Base-by-base conservation (phyloP, 2,888 invertebrate genomes). In the Agonum fuliginosum region DNA sequence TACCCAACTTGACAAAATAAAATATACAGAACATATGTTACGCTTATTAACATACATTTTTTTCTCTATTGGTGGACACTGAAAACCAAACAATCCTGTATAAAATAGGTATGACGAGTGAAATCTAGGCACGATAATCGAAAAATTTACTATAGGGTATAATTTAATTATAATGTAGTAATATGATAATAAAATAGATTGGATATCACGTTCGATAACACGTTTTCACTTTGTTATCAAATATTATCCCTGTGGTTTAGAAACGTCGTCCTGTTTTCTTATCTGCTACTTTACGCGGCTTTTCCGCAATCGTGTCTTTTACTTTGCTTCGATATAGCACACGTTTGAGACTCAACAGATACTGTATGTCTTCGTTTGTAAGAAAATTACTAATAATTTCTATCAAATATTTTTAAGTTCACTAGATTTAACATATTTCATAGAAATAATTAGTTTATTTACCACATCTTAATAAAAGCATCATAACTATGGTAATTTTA, bases 161-260 rank as follows among this genome's bases (percentile, higher is more conserved):
- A 30, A 30, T 30, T 3, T 30, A n/a, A n/a, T n/a, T n/a, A n/a
- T n/a, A n/a, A 30, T 30, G 8, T 30, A 30, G 8, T 5, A 5
- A 30, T 30, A 30, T 30, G 8, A 30, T 30, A 30, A 30, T n/a
- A 30, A 30, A 30, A 30, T 30, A 8, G 8, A 30, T 6, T 46
- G 12, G 6, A 46, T 12, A 17, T 10, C 17, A 46, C 10, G 46
- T 46, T 46, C 5, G 22, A 27, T 54, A 27, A 54, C 22, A 24
- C 22, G 24, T 24, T 54, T 27, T 46, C 6, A 46, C 17, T 54
- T 54, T 54, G 24, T 54, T 54, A 54, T 54, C 54, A 12, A 27
- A 54, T 46, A 24, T 27, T 22, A n/a, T 12, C 27, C 27, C 24
- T 24, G 54, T n/a, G 54, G 4, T 10, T 14, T 20, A 17, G 20